phyloP scores from a whole-genome alignment of 2,113 vertebrate genomes.

The Corapipo altera region DNA sequence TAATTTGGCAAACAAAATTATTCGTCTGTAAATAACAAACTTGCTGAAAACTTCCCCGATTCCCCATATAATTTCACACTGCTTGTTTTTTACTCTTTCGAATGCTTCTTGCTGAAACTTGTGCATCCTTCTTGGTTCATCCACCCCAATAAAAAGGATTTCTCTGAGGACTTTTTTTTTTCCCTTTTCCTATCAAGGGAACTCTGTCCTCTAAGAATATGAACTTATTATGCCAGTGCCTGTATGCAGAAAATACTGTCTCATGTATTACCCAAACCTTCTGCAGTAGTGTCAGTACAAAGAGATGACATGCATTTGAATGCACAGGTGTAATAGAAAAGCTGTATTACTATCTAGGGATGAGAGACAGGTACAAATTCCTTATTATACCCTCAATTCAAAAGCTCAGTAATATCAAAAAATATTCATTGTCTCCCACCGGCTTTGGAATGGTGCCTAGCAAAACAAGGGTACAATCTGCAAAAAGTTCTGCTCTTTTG shows the following conservation, averaged over 20 bases:
- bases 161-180: background rate
- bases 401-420: background rate
- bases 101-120: background rate
- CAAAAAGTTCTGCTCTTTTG: background rate
- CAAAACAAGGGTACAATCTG: background rate
- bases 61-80: background rate
- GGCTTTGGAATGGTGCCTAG: background rate
- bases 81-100: background rate
- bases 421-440: background rate
- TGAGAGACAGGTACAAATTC: background rate
- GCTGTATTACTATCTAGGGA: background rate
- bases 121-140: background rate
- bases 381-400: background rate
- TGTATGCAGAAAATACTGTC: background rate
- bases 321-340: background rate
- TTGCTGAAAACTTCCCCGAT: background rate
- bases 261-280: background rate
- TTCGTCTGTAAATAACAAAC: background rate
- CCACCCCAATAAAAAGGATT: background rate
- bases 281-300: fast-evolving
- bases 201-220: background rate
- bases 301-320: background rate
- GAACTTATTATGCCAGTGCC: background rate
- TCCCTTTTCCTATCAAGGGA: background rate
- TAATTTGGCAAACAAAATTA: slow-evolving; percentile 2